Percentiles rank a stretch among this genome's conserved stretches.
Evolutionary conservation across 2,888 invertebrate species (phyloP).

Genomic region (Caenorhabditis auriculariae): DNA sequence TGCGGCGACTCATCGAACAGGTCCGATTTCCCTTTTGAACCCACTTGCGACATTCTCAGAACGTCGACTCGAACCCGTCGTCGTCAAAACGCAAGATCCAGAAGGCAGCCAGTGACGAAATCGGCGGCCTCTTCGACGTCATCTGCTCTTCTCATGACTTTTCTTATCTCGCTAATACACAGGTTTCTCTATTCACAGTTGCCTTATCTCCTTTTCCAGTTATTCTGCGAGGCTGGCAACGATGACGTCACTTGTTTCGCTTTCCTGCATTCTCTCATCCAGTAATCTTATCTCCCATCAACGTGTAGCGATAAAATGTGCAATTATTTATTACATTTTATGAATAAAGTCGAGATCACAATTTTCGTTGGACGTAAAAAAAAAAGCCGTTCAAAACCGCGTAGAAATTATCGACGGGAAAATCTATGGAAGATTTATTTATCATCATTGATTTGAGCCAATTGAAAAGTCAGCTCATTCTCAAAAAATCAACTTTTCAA

Average conservation of each 20-base stretch:
- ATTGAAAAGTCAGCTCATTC: no score
- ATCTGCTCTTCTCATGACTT: conserved; percentile 51
- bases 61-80: conserved; percentile 46
- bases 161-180: conserved; percentile 51
- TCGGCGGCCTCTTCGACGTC: conserved; percentile 51
- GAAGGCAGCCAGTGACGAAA: conserved; percentile 45
- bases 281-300: no score
- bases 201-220: conserved; percentile 4
- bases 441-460: no score
- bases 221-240: conserved; percentile 51
- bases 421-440: no score
- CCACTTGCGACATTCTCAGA: conserved; percentile 10
- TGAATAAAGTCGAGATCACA: no score
- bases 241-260: conserved; percentile 53
- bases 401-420: no score
- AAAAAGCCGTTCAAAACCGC: no score
- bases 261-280: conserved; percentile 49
- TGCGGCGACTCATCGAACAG: conserved; percentile 39
- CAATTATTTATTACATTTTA: no score
- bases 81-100: conserved; percentile 50
- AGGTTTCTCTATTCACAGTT: conserved; percentile 8
- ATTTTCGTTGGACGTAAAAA: no score
- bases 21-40: background rate
- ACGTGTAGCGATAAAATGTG: no score
- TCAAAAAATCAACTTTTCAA: no score